Conservation (phyloP, 2,888 invertebrate genomes). For the Melanostoma scalare region DNA sequence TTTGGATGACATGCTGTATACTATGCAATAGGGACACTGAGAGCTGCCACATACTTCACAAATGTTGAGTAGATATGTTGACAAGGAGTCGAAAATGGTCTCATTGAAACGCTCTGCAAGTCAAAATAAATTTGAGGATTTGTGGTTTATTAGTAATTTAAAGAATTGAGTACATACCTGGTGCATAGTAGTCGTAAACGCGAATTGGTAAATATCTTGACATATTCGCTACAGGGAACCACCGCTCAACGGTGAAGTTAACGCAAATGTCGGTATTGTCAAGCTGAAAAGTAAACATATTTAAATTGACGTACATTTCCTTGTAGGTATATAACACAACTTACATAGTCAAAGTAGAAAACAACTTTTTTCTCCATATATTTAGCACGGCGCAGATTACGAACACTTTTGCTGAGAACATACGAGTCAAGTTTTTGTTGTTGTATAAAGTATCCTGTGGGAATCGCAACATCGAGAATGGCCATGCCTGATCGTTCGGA, state of each 20-base stretch:
- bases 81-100: conserved; percentile 91
- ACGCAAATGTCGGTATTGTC: conserved; percentile 92
- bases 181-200: conserved; percentile 96
- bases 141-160: neutral
- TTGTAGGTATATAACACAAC: conserved; percentile 78
- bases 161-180: conserved; percentile 85
- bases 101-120: conserved; percentile 92
- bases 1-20: conserved; percentile 84
- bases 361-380: conserved; percentile 90
- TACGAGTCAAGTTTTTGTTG: conserved; percentile 93
- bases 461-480: conserved; percentile 90
- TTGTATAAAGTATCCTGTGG: conserved; percentile 93
- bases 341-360: conserved; percentile 95
- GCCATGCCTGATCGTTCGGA: conserved; percentile 92
- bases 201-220: conserved; percentile 92
- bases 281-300: conserved; percentile 83
- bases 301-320: neutral
- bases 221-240: conserved; percentile 97
- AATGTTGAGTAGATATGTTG: conserved; percentile 91
- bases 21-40: conserved; percentile 93
- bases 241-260: conserved; percentile 93
- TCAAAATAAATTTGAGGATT: conserved; percentile 25
- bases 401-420: conserved; percentile 87
- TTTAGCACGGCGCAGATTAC: conserved; percentile 90
- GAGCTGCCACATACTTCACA: conserved; percentile 96